phyloP scores from a whole-genome alignment of 2,888 invertebrate genomes.

The Gibbula magus region DNA sequence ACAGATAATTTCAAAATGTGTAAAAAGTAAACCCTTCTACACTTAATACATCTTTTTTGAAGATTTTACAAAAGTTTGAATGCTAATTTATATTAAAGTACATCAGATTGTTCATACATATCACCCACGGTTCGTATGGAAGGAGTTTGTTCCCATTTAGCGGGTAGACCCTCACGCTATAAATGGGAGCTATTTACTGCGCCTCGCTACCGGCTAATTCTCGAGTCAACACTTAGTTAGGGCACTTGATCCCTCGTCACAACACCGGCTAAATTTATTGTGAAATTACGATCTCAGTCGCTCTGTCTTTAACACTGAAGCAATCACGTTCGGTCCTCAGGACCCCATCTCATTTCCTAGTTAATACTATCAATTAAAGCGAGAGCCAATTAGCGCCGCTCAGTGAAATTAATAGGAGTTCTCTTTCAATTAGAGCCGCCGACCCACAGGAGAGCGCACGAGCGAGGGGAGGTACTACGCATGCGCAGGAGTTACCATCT shows the following conservation, averaged over 20 bases:
- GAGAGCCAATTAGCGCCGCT: slow-evolving; percentile 52
- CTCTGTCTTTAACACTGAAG: neutral
- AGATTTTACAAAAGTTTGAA: no score
- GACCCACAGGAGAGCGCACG: slow-evolving; percentile 6
- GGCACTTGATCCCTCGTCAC: neutral
- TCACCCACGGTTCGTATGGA: neutral
- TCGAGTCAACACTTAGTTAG: neutral
- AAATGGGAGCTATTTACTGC: neutral
- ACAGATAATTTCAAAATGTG: no score
- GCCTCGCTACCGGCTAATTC: neutral
- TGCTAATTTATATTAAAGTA: no score
- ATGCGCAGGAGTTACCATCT: slow-evolving; percentile 33
- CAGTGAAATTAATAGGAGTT: slow-evolving; percentile 46
- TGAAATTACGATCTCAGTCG: neutral
- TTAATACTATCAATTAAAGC: slow-evolving; percentile 56
- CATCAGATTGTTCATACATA: no score
- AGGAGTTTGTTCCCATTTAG: neutral
- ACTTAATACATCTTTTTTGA: no score
- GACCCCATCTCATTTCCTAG: slow-evolving; percentile 41
- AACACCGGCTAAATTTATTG: slow-evolving; percentile 6
- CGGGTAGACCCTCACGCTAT: neutral
- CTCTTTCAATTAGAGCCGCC: slow-evolving; percentile 26
- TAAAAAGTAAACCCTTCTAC: no score
- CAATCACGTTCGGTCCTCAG: neutral
- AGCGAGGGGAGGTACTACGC: slow-evolving; percentile 34